phyloP scores from a whole-genome alignment of 2,797 vertebrate species.

The Amniataba percoides region DNA sequence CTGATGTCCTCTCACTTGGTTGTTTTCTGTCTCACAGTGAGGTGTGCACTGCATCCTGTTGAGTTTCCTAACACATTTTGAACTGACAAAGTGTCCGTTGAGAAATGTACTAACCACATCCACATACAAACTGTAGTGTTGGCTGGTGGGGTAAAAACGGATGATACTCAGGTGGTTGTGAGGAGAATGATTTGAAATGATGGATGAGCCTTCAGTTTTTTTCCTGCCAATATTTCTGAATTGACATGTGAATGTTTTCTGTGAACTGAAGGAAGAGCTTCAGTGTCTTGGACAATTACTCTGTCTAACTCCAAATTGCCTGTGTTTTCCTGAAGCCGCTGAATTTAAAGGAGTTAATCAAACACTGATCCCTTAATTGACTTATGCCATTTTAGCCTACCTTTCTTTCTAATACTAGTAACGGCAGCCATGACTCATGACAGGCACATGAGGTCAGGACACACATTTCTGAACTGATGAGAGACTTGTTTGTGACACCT shows the following conservation, averaged over 20 bases:
- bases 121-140: not conserved
- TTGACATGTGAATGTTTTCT: not conserved
- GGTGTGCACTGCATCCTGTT: not conserved
- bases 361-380: not conserved
- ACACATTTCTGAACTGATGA: constrained; percentile 10
- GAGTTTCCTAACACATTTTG: not conserved
- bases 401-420: not conserved
- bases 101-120: not conserved
- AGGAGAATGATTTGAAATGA: not conserved
- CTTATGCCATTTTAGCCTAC: not conserved
- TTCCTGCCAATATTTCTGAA: not conserved
- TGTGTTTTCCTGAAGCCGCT: not conserved
- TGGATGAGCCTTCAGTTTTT: not conserved
- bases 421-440: constrained; percentile 21
- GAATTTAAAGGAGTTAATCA: not conserved
- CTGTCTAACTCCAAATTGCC: not conserved
- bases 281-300: not conserved
- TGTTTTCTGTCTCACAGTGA: not conserved
- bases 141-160: not conserved
- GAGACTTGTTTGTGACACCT: not conserved
- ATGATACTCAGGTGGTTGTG: not conserved
- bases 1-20: not conserved
- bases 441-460: not conserved
- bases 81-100: not conserved
- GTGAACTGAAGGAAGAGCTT: not conserved